Evolutionary conservation across 2,113 vertebrate species (phyloP).

Genomic region (Ammodytes marinus): DNA sequence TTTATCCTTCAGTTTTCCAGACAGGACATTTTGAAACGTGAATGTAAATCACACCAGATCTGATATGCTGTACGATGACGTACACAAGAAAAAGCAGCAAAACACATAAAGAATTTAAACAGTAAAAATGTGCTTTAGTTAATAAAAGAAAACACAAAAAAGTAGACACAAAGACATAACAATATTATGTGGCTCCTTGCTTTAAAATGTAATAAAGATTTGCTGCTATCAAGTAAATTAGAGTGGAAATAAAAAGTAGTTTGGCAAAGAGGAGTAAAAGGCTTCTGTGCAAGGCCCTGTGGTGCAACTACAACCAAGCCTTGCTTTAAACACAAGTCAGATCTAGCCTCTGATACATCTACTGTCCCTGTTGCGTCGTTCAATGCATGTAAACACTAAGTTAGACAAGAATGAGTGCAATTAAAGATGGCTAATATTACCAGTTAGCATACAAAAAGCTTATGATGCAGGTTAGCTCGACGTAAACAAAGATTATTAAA

Average conservation of each 20-base stretch:
- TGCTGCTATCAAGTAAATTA: conserved; percentile 4
- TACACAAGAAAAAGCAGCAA: conserved; percentile 46
- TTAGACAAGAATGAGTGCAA: conserved; percentile 21
- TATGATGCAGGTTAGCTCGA: conserved; percentile 17
- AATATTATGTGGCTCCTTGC: neutral
- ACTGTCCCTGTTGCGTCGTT: neutral
- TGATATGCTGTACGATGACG: neutral
- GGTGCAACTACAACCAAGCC: conserved; percentile 34
- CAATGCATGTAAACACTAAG: conserved; percentile 29
- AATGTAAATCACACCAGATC: neutral
- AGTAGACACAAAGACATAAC: neutral
- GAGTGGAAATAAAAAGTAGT: conserved; percentile 15
- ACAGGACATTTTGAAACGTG: conserved; percentile 4
- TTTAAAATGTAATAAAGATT: conserved; percentile 14
- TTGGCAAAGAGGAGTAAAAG: conserved; percentile 66
- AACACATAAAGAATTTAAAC: neutral
- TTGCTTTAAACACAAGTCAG: neutral
- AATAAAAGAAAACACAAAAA: neutral
- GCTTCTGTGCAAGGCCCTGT: conserved; percentile 55
- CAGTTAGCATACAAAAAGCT: conserved; percentile 6
- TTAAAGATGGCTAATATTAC: neutral
- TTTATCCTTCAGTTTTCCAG: neutral
- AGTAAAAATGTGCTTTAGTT: conserved; percentile 16
- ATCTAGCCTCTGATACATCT: conserved; percentile 10
- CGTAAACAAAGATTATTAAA: conserved; percentile 33